Conservation (phyloP, 2,797 vertebrate genomes). For the Ctenopoma kingsleyae region DNA sequence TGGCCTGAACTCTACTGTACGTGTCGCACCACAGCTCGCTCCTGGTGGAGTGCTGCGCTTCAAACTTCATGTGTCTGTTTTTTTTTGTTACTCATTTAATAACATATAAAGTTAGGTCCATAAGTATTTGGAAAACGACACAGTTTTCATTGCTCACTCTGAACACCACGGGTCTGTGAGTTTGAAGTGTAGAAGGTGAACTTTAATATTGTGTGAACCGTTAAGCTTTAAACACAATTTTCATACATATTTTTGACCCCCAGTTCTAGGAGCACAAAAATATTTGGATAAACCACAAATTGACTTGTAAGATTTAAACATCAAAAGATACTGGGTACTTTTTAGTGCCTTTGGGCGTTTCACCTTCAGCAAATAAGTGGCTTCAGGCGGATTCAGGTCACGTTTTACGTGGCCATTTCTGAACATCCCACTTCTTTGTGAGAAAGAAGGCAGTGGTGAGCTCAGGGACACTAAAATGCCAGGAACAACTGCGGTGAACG, state of each 20-base stretch:
- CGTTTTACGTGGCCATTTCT: too few species aligned
- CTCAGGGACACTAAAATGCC: background rate
- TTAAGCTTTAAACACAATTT: too few species aligned
- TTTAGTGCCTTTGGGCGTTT: too few species aligned
- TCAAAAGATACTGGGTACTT: too few species aligned
- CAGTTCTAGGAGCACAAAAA: background rate
- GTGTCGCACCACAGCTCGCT: background rate
- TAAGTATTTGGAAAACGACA: background rate
- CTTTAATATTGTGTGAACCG: too few species aligned
- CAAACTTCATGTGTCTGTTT: constrained; percentile 1
- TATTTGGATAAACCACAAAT: background rate
- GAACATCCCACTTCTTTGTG: background rate
- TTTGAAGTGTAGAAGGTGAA: too few species aligned
- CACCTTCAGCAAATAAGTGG: background rate
- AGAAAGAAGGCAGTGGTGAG: background rate
- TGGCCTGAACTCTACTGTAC: background rate
- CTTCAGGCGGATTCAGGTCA: too few species aligned
- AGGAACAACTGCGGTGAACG: too few species aligned
- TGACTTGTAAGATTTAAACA: too few species aligned
- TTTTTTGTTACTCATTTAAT: background rate
- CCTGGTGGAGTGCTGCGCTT: background rate
- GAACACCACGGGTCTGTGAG: too few species aligned
- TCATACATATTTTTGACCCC: too few species aligned
- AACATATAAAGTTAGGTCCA: background rate
- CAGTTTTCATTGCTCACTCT: too few species aligned